These are phyloP conservation scores for Etheostoma cragini DNA, from an alignment of 2,113 vertebrate species.

Conservation along the genomic window DNA sequence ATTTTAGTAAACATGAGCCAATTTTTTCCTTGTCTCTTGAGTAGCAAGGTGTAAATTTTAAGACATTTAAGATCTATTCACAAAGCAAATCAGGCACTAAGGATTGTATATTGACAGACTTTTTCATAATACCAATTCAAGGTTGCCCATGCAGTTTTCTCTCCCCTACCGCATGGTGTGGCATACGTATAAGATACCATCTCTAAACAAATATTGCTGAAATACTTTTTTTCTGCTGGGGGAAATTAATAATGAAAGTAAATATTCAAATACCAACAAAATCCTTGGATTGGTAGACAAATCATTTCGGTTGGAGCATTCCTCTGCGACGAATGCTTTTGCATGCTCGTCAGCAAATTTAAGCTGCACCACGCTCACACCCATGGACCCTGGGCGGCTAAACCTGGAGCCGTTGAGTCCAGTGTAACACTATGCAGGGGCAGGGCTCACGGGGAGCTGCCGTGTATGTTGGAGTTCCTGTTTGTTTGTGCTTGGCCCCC, in stretches of 20 bases:
- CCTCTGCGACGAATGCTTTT: neutral
- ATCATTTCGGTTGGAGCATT: neutral
- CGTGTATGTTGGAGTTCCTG: constrained; percentile 74
- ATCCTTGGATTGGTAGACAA: neutral
- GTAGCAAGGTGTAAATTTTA: constrained; percentile 25
- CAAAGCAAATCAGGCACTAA: constrained; percentile 32
- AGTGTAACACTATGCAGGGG: constrained; percentile 90
- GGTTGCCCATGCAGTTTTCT: neutral
- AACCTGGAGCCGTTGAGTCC: constrained; percentile 44
- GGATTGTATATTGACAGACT: neutral
- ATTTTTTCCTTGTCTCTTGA: constrained; percentile 2
- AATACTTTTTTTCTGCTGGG: neutral
- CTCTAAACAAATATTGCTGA: neutral
- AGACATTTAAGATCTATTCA: constrained; percentile 22
- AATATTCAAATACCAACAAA: neutral
- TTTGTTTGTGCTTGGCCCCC: constrained; percentile 91
- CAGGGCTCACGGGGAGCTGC: constrained; percentile 79
- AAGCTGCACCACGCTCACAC: constrained; percentile 9
- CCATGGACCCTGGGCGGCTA: constrained; percentile 24
- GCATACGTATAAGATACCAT: neutral
- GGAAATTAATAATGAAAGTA: neutral
- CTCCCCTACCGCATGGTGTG: neutral
- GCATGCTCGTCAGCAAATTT: constrained; percentile 24
- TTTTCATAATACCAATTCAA: neutral
- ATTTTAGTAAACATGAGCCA: constrained; percentile 38